Evolutionary conservation across 1,140 invertebrate species (phyloP).

Genomic region (Hermatobates lingyangjiaoensis): DNA sequence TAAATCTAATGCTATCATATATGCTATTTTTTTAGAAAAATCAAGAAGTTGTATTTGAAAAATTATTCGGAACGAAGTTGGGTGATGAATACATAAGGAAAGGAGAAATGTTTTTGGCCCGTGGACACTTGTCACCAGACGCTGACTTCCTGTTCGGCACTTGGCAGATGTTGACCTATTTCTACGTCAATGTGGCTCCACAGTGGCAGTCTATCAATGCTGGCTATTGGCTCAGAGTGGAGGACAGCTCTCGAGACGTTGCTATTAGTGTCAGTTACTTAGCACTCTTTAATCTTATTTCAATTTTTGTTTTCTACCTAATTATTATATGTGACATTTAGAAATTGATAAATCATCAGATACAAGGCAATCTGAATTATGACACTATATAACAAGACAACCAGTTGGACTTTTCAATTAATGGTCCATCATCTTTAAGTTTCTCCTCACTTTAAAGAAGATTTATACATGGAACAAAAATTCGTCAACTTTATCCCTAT

Average conservation of each 20-base stretch:
- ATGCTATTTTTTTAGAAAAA: slow-evolving; percentile 4
- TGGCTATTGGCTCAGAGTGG: slow-evolving; percentile 30
- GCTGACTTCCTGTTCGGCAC: slow-evolving; percentile 29
- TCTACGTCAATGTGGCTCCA: slow-evolving; percentile 31
- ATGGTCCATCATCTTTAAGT: too few species aligned
- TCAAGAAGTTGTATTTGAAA: slow-evolving; percentile 6
- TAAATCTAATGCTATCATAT: too few species aligned
- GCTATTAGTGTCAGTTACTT: slow-evolving; percentile 10
- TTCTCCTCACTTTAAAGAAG: too few species aligned
- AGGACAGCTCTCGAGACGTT: slow-evolving; percentile 20
- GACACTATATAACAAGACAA: too few species aligned
- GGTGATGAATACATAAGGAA: slow-evolving; percentile 1
- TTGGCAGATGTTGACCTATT: slow-evolving; percentile 30
- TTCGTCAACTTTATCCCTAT: too few species aligned
- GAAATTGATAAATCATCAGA: too few species aligned
- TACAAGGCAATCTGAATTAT: too few species aligned
- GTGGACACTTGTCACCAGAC: slow-evolving; percentile 32
- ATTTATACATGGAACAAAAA: too few species aligned
- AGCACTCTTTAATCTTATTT: background rate
- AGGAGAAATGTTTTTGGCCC: slow-evolving; percentile 20
- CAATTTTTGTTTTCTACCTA: too few species aligned
- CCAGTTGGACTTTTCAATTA: too few species aligned
- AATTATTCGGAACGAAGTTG: slow-evolving; percentile 2
- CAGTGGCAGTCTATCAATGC: slow-evolving; percentile 29
- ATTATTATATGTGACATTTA: too few species aligned